A percentile compares a stretch with the other conserved stretches of the same genome.
These are phyloP conservation scores for Toxotes chatareus DNA, from an alignment of 2,113 vertebrate genomes.

Conservation along the genomic window DNA sequence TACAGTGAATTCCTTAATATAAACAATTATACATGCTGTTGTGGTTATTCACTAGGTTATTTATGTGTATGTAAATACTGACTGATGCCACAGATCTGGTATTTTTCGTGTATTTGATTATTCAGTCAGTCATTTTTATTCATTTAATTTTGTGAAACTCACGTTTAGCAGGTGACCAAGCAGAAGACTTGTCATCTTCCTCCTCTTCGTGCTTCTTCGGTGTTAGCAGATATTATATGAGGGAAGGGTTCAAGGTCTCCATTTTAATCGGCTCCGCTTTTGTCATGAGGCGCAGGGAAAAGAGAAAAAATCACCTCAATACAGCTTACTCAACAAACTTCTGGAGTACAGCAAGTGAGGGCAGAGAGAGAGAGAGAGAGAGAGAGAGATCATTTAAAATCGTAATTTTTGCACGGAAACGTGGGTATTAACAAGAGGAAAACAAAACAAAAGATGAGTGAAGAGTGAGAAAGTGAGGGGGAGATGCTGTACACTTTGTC, in stretches of 20 bases:
- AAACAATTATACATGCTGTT: no score
- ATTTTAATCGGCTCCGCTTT: conserved; percentile 32
- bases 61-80: background rate
- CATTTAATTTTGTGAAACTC: background rate
- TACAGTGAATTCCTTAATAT: no score
- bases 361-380: background rate
- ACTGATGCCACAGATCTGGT: background rate
- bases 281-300: background rate
- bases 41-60: background rate
- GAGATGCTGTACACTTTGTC: conserved; percentile 1
- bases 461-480: conserved; percentile 14
- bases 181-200: background rate
- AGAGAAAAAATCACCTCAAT: conserved; percentile 11
- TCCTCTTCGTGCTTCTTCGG: background rate
- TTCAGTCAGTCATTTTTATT: background rate
- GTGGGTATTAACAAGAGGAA: conserved; percentile 16
- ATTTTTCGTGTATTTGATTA: background rate
- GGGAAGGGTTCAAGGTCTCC: conserved; percentile 9
- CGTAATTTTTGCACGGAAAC: conserved; percentile 25
- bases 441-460: conserved; percentile 34
- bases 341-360: background rate
- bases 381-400: conserved; percentile 14
- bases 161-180: background rate
- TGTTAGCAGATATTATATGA: conserved; percentile 7
- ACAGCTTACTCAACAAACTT: conserved; percentile 34